Conservation (phyloP, 2,113 vertebrate genomes). For the Trogon melanurus region DNA sequence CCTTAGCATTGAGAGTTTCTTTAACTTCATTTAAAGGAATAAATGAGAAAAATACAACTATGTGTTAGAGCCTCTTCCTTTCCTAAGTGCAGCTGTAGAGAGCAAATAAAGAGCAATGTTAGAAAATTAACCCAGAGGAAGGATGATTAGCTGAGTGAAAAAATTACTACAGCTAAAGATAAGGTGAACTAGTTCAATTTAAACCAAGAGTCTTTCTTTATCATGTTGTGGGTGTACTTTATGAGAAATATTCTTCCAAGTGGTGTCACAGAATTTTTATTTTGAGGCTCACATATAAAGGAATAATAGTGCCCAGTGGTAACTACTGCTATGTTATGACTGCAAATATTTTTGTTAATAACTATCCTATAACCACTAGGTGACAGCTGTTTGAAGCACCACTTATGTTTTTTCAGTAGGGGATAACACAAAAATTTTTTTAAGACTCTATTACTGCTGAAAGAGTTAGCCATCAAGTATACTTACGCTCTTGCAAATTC, state of each 20-base stretch:
- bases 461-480: neutral
- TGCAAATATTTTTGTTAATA: neutral
- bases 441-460: neutral
- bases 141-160: constrained; percentile 1
- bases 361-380: neutral
- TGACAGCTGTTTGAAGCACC: neutral
- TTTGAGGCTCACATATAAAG: neutral
- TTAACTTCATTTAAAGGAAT: constrained; percentile 18
- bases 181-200: neutral
- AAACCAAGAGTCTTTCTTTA: neutral
- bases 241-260: neutral
- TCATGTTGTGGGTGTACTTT: neutral
- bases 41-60: neutral
- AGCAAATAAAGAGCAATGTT: constrained; percentile 14
- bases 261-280: neutral
- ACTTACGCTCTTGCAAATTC: constrained; percentile 11
- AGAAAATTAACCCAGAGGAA: constrained; percentile 12
- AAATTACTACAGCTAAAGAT: neutral
- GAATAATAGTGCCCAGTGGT: neutral
- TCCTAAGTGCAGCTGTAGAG: neutral
- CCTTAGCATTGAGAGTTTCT: neutral
- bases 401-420: neutral
- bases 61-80: neutral
- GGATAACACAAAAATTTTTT: neutral
- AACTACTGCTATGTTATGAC: neutral